Conservation (phyloP, 1,140 invertebrate species). For the Macrobrachium rosenbergii region DNA sequence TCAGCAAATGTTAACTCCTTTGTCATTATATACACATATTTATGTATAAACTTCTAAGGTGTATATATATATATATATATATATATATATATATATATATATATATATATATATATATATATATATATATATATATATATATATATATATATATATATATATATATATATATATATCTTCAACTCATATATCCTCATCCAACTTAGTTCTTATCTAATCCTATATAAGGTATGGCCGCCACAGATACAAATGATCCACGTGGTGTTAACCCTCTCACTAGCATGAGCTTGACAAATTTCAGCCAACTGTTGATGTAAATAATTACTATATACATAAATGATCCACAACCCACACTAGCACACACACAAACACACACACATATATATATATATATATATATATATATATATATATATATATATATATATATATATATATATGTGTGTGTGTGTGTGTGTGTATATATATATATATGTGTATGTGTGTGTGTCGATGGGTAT, state of each 20-base stretch:
- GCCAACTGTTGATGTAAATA: too few species aligned
- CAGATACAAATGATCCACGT: too few species aligned
- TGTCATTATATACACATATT: too few species aligned
- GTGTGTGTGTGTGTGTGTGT: not conserved
- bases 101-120: conserved; percentile 21
- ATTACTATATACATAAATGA: too few species aligned
- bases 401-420: not conserved
- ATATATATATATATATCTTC: not conserved
- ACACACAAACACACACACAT: not conserved
- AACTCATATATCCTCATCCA: not conserved
- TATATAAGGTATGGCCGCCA: too few species aligned
- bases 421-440: not conserved
- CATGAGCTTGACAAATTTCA: too few species aligned
- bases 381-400: not conserved
- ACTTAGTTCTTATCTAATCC: not conserved
- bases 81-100: too few species aligned
- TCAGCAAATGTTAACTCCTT: too few species aligned
- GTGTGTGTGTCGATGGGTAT: not conserved
- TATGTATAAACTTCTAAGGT: too few species aligned
- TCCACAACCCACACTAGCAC: not conserved
- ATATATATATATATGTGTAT: conserved; percentile 3
- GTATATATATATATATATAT: not conserved
- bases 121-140: conserved; percentile 15
- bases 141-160: not conserved
- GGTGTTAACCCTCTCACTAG: too few species aligned